Conservation (phyloP, 1,140 invertebrate genomes). For the Ridgeia piscesae region DNA sequence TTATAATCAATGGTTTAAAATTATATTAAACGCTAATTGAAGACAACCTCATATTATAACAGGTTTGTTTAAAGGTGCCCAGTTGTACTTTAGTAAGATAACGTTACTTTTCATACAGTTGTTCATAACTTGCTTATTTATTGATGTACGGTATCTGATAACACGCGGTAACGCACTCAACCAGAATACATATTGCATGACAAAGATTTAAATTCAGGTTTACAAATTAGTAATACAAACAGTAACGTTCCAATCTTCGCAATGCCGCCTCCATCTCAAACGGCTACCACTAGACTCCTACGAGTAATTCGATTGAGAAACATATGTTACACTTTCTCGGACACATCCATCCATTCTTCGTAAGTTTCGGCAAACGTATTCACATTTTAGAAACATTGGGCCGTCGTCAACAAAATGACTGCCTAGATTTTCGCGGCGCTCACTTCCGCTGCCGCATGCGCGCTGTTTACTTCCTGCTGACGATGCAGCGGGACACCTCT, state of each 20-base stretch:
- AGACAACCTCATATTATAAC: neutral
- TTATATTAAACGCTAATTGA: neutral
- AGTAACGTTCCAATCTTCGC: neutral
- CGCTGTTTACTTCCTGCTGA: constrained; percentile 79
- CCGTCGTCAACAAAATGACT: neutral
- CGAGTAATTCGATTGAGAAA: neutral
- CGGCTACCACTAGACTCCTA: neutral
- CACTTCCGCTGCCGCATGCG: constrained; percentile 78
- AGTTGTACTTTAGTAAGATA: too few relatives aligned
- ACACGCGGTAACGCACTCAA: too few relatives aligned
- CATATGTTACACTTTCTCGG: too few relatives aligned
- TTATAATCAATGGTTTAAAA: neutral
- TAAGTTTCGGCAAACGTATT: neutral
- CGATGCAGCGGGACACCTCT: constrained; percentile 26
- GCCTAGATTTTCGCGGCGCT: constrained; percentile 63
- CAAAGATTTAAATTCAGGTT: neutral
- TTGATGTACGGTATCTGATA: too few relatives aligned
- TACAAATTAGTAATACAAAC: neutral
- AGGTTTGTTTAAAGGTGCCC: neutral
- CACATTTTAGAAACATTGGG: neutral
- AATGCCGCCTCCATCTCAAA: neutral
- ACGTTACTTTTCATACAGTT: too few relatives aligned
- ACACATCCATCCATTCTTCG: neutral
- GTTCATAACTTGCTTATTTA: neutral
- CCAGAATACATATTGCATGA: neutral